These are phyloP conservation scores for Rhabditoides inermis DNA, from an alignment of 2,888 invertebrate genomes.

Conservation along the genomic window DNA sequence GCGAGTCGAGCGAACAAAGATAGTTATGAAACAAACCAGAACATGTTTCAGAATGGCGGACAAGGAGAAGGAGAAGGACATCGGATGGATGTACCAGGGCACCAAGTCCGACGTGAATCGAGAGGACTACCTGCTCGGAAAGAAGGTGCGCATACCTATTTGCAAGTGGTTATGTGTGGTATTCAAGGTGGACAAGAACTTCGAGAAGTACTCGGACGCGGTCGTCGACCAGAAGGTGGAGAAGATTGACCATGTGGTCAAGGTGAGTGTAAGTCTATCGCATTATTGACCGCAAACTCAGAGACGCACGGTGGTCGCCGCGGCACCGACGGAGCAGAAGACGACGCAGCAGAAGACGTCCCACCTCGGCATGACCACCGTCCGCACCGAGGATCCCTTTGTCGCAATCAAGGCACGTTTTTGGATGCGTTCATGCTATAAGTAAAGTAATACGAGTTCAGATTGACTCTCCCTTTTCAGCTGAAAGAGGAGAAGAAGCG, in stretches of 20 bases:
- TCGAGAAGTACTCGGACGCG: slow-evolving; percentile 47
- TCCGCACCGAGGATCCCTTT: slow-evolving; percentile 43
- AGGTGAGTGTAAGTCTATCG: no score
- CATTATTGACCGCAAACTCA: neutral
- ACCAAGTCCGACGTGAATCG: slow-evolving; percentile 40
- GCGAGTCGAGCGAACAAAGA: no score
- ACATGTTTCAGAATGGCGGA: no score
- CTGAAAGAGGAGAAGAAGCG: slow-evolving; percentile 34
- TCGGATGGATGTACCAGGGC: slow-evolving; percentile 49
- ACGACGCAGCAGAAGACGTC: slow-evolving; percentile 11
- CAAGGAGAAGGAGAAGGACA: slow-evolving; percentile 21
- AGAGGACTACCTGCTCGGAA: slow-evolving; percentile 46
- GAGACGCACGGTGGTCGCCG: neutral
- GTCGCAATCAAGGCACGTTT: slow-evolving; percentile 39
- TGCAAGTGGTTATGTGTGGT: neutral
- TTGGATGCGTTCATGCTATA: neutral
- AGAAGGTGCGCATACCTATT: slow-evolving; percentile 19
- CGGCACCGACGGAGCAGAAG: neutral
- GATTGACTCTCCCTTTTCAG: slow-evolving; percentile 6
- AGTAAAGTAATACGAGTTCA: no score
- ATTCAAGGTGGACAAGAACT: slow-evolving; percentile 39
- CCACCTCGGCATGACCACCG: slow-evolving; percentile 28
- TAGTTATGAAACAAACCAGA: no score
- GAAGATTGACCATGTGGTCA: slow-evolving; percentile 16
- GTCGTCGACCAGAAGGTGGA: slow-evolving; percentile 35